Evolutionary conservation across 92 coral and sea anemone species (phyloP), one percentile per base, ranked within the genome.

Genomic region (Epizoanthus scotinus): DNA sequence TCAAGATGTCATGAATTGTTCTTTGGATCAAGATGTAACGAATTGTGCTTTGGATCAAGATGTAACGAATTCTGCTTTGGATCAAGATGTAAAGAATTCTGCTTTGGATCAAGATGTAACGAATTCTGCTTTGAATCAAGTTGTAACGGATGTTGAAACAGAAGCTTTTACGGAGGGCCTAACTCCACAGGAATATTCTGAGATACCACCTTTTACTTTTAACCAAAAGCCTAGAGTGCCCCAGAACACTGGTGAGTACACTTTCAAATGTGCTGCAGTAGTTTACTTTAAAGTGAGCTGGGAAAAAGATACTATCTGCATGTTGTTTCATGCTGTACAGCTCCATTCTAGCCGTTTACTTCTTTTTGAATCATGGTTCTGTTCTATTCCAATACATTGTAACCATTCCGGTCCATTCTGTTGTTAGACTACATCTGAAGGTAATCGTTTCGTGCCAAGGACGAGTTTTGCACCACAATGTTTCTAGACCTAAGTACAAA

Each of bases 181-280:
- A 1, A 75, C 56, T 9, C 49, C 81, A 19, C 81, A 75, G 53
- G 81, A 75, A 34, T 60, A 38, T 9, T 75, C 81, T 4, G 81
- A 75, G 63, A 75, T 75, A 34, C 81, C 81, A 8, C 81, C 81
- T 22, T 75, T 75, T 34, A 58, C 81, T 21, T 75, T 75, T 40
- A 75, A 75, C 55, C 67, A 59, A 75, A 40, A 34, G 22, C 15
- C 68, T 1, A 73, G 29, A n/a, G 9, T 21, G 34, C 29, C 79
- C 42, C 44, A 4, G 2, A 73, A 54, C 59, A 75, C 49, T 27
- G 42, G 63, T 36, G 31, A 73, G 62, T 73, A 29, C 58, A 25
- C 8, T 26, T 55, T 28, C 17, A 27, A 27, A 20, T 72, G 20
- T 31, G 18, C 19, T 18, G 2, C 40, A 14, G 2, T 49, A 14